Conservation (phyloP, 2,888 invertebrate genomes). For the Drosophila maculinotata region DNA sequence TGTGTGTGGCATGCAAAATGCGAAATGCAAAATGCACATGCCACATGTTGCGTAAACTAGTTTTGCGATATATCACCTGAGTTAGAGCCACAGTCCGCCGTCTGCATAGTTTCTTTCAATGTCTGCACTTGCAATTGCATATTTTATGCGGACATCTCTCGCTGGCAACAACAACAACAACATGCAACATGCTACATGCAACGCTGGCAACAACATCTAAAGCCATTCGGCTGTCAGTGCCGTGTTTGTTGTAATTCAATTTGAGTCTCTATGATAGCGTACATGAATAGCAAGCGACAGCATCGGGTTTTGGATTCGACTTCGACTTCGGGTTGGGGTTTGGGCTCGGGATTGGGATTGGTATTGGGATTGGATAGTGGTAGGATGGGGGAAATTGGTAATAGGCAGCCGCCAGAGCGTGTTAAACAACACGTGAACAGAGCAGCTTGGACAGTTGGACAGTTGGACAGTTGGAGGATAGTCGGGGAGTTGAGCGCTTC, state of each 20-base stretch:
- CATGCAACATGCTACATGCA: too few species aligned
- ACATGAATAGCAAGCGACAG: constrained; percentile 60
- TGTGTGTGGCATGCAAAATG: constrained; percentile 50
- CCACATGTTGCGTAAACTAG: constrained; percentile 81
- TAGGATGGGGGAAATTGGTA: constrained; percentile 35
- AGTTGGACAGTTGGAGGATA: constrained; percentile 2
- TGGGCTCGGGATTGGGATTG: constrained; percentile 3
- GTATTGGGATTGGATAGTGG: constrained; percentile 1
- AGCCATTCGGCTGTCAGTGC: constrained; percentile 53
- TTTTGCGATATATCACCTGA: constrained; percentile 78
- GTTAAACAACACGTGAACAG: constrained; percentile 61
- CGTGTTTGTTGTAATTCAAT: constrained; percentile 64
- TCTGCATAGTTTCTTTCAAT: constrained; percentile 34
- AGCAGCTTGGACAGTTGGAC: constrained; percentile 19
- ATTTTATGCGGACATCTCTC: constrained; percentile 47
- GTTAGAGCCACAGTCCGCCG: constrained; percentile 35
- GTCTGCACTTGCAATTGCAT: constrained; percentile 70
- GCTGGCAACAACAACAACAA: too few species aligned
- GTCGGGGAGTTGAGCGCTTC: constrained; percentile 2
- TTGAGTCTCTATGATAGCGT: constrained; percentile 63
- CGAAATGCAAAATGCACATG: constrained; percentile 76
- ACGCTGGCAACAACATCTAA: constrained; percentile 25
- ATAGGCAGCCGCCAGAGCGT: constrained; percentile 55
- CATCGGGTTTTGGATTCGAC: neutral
- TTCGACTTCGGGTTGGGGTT: neutral